Conservation (phyloP, 2,797 vertebrate species). For the Cryptoblepharus egeriae region DNA sequence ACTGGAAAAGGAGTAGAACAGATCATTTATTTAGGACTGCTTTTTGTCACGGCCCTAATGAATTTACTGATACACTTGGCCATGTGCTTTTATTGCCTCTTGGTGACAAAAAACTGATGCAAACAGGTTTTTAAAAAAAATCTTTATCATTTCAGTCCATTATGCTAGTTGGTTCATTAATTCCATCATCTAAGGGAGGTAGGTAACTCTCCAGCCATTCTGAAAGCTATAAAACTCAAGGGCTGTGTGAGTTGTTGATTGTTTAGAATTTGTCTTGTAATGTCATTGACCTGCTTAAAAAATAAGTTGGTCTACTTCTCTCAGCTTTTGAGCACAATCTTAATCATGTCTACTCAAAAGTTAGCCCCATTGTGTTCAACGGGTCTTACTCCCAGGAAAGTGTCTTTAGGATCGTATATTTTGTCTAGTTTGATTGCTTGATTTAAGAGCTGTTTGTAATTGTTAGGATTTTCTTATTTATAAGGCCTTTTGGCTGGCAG, state of each 20-base stretch:
- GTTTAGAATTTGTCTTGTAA: background rate
- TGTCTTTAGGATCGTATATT: too few relatives aligned
- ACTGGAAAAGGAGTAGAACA: conserved; percentile 26
- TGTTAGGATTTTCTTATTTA: conserved; percentile 4
- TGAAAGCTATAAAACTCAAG: background rate
- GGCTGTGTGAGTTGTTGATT: conserved; percentile 18
- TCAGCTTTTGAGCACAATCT: too few relatives aligned
- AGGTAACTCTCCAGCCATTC: background rate
- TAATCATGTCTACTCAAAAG: too few relatives aligned
- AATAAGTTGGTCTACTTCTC: background rate
- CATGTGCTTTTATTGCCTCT: background rate
- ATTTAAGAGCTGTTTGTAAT: background rate
- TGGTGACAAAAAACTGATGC: background rate
- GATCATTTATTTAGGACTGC: conserved; percentile 22
- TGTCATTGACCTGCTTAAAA: background rate
- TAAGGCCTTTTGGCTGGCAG: background rate
- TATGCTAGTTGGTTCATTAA: conserved; percentile 22
- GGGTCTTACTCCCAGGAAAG: too few relatives aligned
- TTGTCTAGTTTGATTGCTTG: background rate
- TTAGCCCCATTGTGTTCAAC: too few relatives aligned
- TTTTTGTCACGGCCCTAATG: conserved; percentile 39
- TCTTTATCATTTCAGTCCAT: conserved; percentile 23
- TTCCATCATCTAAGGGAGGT: background rate
- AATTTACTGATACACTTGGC: conserved; percentile 18
- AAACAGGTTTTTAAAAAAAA: background rate